Conservation (phyloP, 2,113 vertebrate genomes). For the Naja naja region DNA sequence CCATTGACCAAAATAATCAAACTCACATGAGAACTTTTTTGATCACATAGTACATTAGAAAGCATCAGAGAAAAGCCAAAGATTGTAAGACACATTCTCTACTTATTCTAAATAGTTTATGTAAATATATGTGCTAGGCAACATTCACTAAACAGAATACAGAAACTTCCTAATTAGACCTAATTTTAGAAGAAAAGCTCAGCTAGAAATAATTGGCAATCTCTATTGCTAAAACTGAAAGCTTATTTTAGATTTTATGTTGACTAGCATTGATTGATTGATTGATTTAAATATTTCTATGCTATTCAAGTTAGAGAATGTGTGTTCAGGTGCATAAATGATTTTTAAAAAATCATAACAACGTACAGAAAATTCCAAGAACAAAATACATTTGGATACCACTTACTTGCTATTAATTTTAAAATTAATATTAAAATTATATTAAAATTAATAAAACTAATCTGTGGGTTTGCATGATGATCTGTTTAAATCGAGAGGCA, state of each 20-base stretch:
- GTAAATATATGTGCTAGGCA: slow-evolving; percentile 34
- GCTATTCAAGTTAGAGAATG: not conserved
- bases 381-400: not conserved
- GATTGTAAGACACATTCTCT: not conserved
- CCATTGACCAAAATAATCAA: not conserved
- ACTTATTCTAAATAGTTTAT: not conserved
- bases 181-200: slow-evolving; percentile 54
- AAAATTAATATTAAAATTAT: not conserved
- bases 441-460: not conserved
- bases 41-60: slow-evolving; percentile 18
- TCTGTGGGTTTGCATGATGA: not conserved
- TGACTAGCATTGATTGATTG: not conserved
- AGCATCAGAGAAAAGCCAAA: not conserved
- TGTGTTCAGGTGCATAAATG: not conserved
- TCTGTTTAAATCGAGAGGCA: not conserved
- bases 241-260: slow-evolving; percentile 68
- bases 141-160: slow-evolving; percentile 45
- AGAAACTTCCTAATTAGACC: slow-evolving; percentile 43
- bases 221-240: slow-evolving; percentile 50
- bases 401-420: not conserved
- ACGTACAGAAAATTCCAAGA: not conserved
- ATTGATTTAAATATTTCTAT: not conserved
- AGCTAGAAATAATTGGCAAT: slow-evolving; percentile 61
- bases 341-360: not conserved
- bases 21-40: slow-evolving; percentile 25